These are phyloP conservation scores for Phacellophora camtschatica DNA, from an alignment of 30 jellyfish, hydroid and myxozoan species.

Conservation along the genomic window DNA sequence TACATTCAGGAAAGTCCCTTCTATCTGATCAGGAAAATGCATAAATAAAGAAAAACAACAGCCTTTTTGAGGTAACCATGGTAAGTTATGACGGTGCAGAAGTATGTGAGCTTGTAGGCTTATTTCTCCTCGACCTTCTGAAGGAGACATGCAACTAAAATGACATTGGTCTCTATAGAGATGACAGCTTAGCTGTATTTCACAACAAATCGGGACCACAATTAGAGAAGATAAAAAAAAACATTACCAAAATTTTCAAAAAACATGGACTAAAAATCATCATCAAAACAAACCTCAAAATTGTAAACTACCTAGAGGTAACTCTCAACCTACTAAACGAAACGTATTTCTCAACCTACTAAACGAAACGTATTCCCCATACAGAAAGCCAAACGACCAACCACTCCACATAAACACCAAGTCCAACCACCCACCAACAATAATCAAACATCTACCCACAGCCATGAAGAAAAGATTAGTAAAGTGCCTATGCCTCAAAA, in stretches of 20 bases:
- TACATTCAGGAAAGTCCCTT: slow-evolving; percentile 61
- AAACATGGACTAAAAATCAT: slow-evolving; percentile 55
- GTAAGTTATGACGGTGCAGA: slow-evolving; percentile 32
- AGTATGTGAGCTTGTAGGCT: slow-evolving; percentile 57
- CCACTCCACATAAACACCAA: slow-evolving; percentile 62
- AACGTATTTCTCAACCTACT: background rate
- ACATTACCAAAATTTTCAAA: slow-evolving; percentile 24
- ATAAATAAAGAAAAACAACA: too few relatives aligned
- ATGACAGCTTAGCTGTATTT: slow-evolving; percentile 55
- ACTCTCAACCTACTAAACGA: slow-evolving; percentile 30
- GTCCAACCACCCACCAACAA: slow-evolving; percentile 77
- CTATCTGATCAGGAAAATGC: slow-evolving; percentile 34
- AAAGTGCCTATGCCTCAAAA: too few relatives aligned
- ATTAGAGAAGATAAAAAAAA: slow-evolving; percentile 68
- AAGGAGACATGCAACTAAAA: background rate
- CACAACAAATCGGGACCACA: slow-evolving; percentile 61
- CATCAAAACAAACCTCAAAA: too few relatives aligned
- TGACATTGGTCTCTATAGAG: slow-evolving; percentile 51
- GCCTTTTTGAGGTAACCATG: slow-evolving; percentile 64
- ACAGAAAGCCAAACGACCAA: slow-evolving; percentile 71
- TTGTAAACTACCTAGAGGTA: slow-evolving; percentile 56
- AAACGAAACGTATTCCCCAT: slow-evolving; percentile 31
- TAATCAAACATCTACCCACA: slow-evolving; percentile 49
- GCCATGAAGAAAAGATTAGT: slow-evolving; percentile 27
- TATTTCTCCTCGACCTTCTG: slow-evolving; percentile 23